Conservation (phyloP, 2,797 vertebrate genomes). For the Hyperoplus lanceolatus region DNA sequence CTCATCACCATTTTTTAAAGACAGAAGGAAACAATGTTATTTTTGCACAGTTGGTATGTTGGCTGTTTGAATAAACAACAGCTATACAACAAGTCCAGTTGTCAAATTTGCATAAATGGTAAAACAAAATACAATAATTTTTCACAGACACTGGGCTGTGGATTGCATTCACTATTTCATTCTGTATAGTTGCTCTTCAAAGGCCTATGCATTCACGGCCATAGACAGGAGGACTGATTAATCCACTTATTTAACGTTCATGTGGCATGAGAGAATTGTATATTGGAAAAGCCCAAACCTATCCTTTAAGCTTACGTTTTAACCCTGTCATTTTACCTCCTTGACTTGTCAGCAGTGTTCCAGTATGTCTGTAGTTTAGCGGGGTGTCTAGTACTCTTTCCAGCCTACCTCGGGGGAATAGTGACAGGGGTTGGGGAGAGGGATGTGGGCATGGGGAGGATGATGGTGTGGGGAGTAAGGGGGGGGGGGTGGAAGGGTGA, state of each 20-base stretch:
- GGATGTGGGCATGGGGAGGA: constrained; percentile 54
- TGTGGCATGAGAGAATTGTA: background rate
- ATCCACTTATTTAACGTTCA: background rate
- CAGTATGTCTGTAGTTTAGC: background rate
- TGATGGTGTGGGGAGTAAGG: constrained; percentile 20
- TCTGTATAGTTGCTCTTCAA: background rate
- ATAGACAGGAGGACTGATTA: background rate
- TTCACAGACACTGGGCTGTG: background rate
- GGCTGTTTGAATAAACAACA: background rate
- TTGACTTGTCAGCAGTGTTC: constrained; percentile 8
- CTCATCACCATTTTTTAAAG: too few species aligned
- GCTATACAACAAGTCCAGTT: background rate
- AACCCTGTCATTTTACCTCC: constrained; percentile 35
- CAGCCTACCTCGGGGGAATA: constrained; percentile 17
- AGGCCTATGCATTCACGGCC: background rate
- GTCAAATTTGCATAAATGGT: background rate
- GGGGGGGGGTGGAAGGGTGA: constrained; percentile 2
- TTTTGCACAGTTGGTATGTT: background rate
- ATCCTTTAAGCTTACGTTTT: constrained; percentile 30
- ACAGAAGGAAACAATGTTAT: background rate
- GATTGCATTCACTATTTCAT: background rate
- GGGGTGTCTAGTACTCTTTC: constrained; percentile 56
- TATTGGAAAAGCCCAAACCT: background rate
- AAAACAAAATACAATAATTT: background rate
- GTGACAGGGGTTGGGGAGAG: constrained; percentile 39